Percentiles rank a stretch among this genome's conserved stretches.
Evolutionary conservation across 2,888 invertebrate genomes (phyloP).

Genomic region (Caenorhabditis sulstoni): DNA sequence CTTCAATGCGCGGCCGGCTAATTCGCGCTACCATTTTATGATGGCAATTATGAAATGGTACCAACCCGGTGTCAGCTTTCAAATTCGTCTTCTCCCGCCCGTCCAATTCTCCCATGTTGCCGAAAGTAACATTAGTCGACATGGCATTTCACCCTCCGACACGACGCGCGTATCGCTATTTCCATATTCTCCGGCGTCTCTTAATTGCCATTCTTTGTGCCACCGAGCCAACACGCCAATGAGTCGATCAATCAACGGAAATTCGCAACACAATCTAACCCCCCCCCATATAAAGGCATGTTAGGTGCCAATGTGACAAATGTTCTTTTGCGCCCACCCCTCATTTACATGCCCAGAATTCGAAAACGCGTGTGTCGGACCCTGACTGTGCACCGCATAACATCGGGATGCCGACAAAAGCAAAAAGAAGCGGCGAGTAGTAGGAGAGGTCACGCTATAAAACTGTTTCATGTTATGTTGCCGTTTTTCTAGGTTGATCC

Average conservation of each 20-base stretch:
- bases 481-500: slow-evolving; percentile 51
- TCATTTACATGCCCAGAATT: slow-evolving; percentile 46
- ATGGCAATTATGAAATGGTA: slow-evolving; percentile 46
- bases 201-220: slow-evolving; percentile 59
- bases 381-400: neutral
- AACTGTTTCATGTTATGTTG: slow-evolving; percentile 54
- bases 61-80: slow-evolving; percentile 49
- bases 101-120: neutral
- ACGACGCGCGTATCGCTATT: slow-evolving; percentile 33
- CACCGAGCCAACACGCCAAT: slow-evolving; percentile 43
- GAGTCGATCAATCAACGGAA: slow-evolving; percentile 54
- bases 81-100: slow-evolving; percentile 15
- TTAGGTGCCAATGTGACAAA: slow-evolving; percentile 56
- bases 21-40: slow-evolving; percentile 35
- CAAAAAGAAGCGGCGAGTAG: slow-evolving; percentile 13
- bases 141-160: slow-evolving; percentile 19
- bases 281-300: slow-evolving; percentile 47
- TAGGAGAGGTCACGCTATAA: slow-evolving; percentile 48
- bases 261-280: slow-evolving; percentile 35
- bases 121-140: slow-evolving; percentile 40
- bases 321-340: slow-evolving; percentile 27
- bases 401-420: slow-evolving; percentile 23
- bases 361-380: slow-evolving; percentile 6
- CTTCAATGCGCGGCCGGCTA: slow-evolving; percentile 33
- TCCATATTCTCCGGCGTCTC: slow-evolving; percentile 49